phyloP scores from a whole-genome alignment of 2,113 vertebrate species.

The Haemorhous mexicanus region DNA sequence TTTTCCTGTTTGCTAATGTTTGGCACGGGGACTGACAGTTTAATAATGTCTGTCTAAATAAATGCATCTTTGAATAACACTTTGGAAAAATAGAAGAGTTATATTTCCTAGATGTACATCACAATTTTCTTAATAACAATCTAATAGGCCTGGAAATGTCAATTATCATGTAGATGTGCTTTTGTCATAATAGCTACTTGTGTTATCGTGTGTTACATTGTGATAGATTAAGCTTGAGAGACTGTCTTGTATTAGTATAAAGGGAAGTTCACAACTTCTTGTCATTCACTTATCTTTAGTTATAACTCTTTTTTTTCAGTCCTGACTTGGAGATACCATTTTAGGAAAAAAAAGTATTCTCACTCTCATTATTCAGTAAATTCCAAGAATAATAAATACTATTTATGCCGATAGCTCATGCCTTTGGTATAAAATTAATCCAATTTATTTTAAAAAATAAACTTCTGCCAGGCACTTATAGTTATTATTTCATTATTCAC shows the following conservation, averaged over 20 bases:
- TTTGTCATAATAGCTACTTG: neutral
- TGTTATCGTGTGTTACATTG: neutral
- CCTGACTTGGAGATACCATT: neutral
- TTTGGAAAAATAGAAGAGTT: neutral
- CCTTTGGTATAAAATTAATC: neutral
- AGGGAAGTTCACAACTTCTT: neutral
- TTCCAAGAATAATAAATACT: neutral
- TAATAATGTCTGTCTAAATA: neutral
- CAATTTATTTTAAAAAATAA: neutral
- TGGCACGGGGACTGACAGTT: neutral
- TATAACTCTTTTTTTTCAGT: neutral
- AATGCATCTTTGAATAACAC: neutral
- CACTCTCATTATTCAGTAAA: neutral
- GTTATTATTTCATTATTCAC: neutral
- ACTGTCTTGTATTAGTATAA: neutral
- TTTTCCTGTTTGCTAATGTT: neutral
- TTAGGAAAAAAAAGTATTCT: neutral
- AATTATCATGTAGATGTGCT: neutral
- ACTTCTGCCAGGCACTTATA: neutral
- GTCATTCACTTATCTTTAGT: neutral
- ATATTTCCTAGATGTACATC: neutral
- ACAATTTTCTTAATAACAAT: neutral
- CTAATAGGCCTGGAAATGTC: neutral
- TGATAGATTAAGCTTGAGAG: neutral
- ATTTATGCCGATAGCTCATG: neutral